Evolutionary conservation across 2,888 invertebrate genomes (phyloP).

Genomic region (Cryptocephalus moraei): DNA sequence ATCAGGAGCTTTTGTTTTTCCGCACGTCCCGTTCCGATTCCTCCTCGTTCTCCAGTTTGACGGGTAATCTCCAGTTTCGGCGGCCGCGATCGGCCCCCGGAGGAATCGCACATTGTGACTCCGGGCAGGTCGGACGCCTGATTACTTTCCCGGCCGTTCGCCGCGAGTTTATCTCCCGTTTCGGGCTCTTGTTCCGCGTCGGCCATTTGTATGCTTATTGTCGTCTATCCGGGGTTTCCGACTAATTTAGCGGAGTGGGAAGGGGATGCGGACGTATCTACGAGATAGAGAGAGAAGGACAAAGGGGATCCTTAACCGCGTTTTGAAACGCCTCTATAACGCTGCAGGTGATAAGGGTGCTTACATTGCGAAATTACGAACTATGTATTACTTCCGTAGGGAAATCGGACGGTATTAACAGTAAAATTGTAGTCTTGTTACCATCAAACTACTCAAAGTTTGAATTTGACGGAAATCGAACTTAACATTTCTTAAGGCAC

Average conservation of each 20-base stretch:
- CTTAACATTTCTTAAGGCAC: too few relatives aligned
- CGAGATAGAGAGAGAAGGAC: too few relatives aligned
- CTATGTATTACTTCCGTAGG: too few relatives aligned
- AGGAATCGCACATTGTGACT: background rate
- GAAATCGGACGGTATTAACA: too few relatives aligned
- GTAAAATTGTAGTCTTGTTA: too few relatives aligned
- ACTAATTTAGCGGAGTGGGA: background rate
- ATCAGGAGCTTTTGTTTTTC: slow-evolving; percentile 30
- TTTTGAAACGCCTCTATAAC: too few relatives aligned
- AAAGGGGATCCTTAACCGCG: too few relatives aligned
- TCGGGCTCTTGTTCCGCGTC: background rate
- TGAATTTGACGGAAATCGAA: too few relatives aligned
- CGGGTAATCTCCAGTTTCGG: background rate
- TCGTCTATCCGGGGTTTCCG: background rate
- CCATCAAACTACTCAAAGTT: too few relatives aligned
- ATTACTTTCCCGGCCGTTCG: background rate
- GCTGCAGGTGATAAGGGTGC: too few relatives aligned
- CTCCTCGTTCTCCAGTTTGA: slow-evolving; percentile 2
- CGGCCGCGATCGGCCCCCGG: background rate
- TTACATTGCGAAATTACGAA: too few relatives aligned
- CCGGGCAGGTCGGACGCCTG: background rate
- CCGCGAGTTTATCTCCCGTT: background rate
- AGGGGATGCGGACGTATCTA: too few relatives aligned
- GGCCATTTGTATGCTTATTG: background rate
- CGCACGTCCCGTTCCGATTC: slow-evolving; percentile 33